These are phyloP conservation scores for Chamaea fasciata DNA, from an alignment of 2,113 vertebrate genomes.

Conservation along the genomic window DNA sequence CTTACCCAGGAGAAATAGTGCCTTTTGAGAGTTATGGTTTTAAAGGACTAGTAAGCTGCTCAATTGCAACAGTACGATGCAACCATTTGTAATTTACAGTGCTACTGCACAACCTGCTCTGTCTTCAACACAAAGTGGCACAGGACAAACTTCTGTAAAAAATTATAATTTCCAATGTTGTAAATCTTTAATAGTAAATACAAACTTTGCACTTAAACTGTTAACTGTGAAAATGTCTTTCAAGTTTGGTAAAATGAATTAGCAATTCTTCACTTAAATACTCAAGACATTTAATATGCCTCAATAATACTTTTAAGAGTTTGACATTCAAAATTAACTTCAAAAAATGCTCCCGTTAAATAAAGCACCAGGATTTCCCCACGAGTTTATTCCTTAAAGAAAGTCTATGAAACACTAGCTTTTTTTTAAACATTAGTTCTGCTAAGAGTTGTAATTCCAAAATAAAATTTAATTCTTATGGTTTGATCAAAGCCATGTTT, in stretches of 20 bases:
- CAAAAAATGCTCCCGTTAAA: background rate
- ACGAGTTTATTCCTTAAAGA: constrained; percentile 31
- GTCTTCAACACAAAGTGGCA: background rate
- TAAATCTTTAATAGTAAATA: background rate
- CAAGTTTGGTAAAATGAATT: background rate
- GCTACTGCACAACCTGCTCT: background rate
- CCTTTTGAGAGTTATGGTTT: background rate
- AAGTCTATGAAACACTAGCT: constrained; percentile 9
- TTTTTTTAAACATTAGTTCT: constrained; percentile 24
- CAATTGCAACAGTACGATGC: background rate
- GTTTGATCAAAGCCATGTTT: constrained; percentile 40
- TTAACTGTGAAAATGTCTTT: background rate
- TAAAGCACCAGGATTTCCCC: constrained; percentile 21
- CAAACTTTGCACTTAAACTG: background rate
- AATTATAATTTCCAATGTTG: background rate
- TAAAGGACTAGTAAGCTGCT: background rate
- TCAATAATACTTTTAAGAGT: background rate
- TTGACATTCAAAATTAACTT: constrained; percentile 13
- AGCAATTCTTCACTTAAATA: background rate
- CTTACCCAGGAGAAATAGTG: background rate
- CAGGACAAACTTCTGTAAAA: background rate
- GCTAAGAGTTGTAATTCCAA: constrained; percentile 7
- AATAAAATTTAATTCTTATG: constrained; percentile 35
- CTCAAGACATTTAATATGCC: background rate
- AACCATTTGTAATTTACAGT: background rate